Base-by-base conservation (phyloP, 2,888 invertebrate species). In the Halictus quadricinctus region DNA sequence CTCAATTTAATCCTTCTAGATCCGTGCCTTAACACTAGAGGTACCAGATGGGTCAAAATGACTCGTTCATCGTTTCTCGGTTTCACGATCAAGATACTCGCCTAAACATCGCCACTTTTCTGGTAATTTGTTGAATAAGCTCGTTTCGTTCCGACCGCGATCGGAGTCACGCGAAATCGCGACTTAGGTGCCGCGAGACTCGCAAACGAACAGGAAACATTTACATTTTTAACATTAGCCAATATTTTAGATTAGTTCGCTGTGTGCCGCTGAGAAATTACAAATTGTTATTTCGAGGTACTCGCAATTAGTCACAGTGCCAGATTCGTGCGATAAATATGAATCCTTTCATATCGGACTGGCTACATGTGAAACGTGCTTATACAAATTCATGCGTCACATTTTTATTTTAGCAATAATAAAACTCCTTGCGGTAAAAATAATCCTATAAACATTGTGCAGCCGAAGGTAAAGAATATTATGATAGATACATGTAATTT, bases 1-100 rank as follows among this genome's bases (percentile, higher is more conserved):
- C 73, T 79, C 25, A 43, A 74, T 75, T 72, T 79, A 58, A 58
- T 50, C 21, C 60, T 72, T n/a, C n/a, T 72, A 15, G 7, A n/a
- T 46, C 60, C 50, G 72, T 60, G 18, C 46, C 58, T 25, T 78
- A 41, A n/a, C 36, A 66, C 66, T 66, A 36, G 66, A 36, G 36
- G 29, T 66, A 66, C 66, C 66, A 64, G 64, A 64, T 64, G 13
- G 64, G 64, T 64, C 64, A 64, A 64, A 64, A 64, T 64, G 29
- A 29, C 64, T 64, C 29, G 10, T 10, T 64, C 64, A 2, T 64
- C 64, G 13, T 64, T 64, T 29, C 64, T 25, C 29, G 25, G 15
- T 64, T 64, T 15, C 64, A 15, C 64, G 64, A 64, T 64, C 25
- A 64, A 64, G 64, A 64, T 64, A 15, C 64, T 6, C 29, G 64